These are phyloP conservation scores for Lagocephalus sceleratus DNA, from an alignment of 2,797 vertebrate genomes.

Conservation along the genomic window DNA sequence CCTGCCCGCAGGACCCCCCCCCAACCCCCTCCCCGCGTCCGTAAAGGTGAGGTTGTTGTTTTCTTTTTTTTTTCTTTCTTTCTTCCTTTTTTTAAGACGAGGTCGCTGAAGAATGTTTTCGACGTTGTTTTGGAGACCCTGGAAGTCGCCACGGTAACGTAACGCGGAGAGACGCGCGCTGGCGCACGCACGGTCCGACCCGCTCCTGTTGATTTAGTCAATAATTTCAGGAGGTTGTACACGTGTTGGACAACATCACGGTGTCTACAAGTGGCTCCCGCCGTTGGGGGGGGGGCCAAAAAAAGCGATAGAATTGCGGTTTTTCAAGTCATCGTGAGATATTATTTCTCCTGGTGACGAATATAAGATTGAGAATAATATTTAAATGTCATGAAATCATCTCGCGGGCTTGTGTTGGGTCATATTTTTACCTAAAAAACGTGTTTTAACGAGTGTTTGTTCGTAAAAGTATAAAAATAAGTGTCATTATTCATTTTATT, in stretches of 20 bases:
- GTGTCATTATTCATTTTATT: no score
- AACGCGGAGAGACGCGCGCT: conserved; percentile 8
- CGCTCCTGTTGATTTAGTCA: conserved; percentile 24
- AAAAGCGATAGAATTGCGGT: not conserved
- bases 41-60: conserved; percentile 68
- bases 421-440: no score
- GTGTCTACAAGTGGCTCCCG: not conserved
- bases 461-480: no score
- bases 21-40: conserved; percentile 61
- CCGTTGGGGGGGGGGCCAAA: not conserved
- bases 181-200: conserved; percentile 5
- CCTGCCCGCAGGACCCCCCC: conserved; percentile 49
- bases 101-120: conserved; percentile 60
- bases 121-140: conserved; percentile 58
- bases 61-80: conserved; percentile 15
- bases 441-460: no score
- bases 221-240: conserved; percentile 34
- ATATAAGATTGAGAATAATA: no score
- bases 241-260: conserved; percentile 64
- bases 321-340: no score
- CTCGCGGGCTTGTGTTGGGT: no score
- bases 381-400: no score
- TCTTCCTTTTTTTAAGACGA: conserved; percentile 2
- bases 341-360: no score
- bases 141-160: conserved; percentile 57